Conservation (phyloP, 2,888 invertebrate genomes). For the Petrolisthes manimaculis region DNA sequence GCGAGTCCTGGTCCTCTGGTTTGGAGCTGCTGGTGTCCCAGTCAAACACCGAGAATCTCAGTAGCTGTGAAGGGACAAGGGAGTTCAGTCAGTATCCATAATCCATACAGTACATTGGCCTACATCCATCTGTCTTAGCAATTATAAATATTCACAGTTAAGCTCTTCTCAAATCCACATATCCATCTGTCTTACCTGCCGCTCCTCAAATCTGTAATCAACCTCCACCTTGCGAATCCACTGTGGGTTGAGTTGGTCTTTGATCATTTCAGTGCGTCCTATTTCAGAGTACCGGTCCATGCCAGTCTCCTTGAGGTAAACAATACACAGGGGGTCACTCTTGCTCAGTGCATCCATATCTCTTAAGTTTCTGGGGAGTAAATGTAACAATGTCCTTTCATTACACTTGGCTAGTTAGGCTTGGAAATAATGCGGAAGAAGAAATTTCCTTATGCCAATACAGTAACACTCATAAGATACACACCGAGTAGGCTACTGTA, state of each 20-base stretch:
- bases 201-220: slow-evolving; percentile 75
- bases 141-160: background rate
- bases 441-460: too few species aligned
- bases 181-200: slow-evolving; percentile 69
- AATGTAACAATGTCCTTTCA: background rate
- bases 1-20: slow-evolving; percentile 71
- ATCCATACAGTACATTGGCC: background rate
- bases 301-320: slow-evolving; percentile 70
- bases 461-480: too few species aligned
- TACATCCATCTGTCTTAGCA: background rate
- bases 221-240: slow-evolving; percentile 74
- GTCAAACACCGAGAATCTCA: slow-evolving; percentile 73
- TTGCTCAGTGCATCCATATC: slow-evolving; percentile 74
- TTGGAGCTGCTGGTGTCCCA: slow-evolving; percentile 69
- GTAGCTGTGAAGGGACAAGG: slow-evolving; percentile 66
- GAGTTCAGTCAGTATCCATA: too few species aligned
- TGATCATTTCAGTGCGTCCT: slow-evolving; percentile 72
- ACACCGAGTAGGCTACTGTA: too few species aligned
- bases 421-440: too few species aligned
- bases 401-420: too few species aligned
- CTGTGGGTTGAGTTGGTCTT: slow-evolving; percentile 72
- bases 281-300: slow-evolving; percentile 70
- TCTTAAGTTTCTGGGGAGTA: slow-evolving; percentile 70
- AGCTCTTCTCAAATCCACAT: background rate
- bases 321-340: slow-evolving; percentile 74